These are phyloP conservation scores for Drosophila fungiperda DNA, from an alignment of 2,888 invertebrate genomes.

Conservation along the genomic window DNA sequence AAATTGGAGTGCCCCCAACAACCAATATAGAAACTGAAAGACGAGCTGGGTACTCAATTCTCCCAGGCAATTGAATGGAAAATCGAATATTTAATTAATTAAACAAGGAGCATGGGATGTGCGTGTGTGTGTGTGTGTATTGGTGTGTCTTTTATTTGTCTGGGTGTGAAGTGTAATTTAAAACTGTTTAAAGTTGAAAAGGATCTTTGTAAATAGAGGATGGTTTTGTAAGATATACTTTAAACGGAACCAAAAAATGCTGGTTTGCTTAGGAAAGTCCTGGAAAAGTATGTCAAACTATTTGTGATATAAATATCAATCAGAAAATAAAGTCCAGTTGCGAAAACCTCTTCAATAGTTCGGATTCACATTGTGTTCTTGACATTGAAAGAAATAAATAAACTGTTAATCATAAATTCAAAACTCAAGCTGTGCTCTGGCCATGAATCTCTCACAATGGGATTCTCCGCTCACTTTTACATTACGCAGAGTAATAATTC, in stretches of 20 bases:
- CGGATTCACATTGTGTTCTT: background rate
- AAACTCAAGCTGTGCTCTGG: slow-evolving; percentile 12
- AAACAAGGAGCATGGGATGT: slow-evolving; percentile 2
- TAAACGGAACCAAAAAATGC: background rate
- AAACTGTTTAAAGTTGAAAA: slow-evolving; percentile 5
- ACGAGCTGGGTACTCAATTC: slow-evolving; percentile 20
- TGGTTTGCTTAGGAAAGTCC: background rate
- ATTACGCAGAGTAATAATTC: slow-evolving; percentile 20
- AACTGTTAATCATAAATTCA: background rate
- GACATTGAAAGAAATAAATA: background rate
- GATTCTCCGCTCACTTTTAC: background rate
- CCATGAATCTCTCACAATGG: background rate
- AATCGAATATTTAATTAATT: slow-evolving; percentile 53
- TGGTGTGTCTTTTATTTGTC: background rate
- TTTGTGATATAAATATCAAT: background rate
- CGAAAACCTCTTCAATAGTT: background rate
- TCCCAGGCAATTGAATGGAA: slow-evolving; percentile 41
- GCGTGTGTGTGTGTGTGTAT: background rate
- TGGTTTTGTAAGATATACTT: background rate
- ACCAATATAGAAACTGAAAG: slow-evolving; percentile 15
- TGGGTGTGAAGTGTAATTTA: slow-evolving; percentile 4
- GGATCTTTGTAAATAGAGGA: background rate
- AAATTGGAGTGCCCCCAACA: slow-evolving; percentile 17
- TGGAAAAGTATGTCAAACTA: background rate
- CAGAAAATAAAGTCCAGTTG: background rate